phyloP scores from a whole-genome alignment of 2,888 invertebrate species.

The Listrodromus nycthemerus region DNA sequence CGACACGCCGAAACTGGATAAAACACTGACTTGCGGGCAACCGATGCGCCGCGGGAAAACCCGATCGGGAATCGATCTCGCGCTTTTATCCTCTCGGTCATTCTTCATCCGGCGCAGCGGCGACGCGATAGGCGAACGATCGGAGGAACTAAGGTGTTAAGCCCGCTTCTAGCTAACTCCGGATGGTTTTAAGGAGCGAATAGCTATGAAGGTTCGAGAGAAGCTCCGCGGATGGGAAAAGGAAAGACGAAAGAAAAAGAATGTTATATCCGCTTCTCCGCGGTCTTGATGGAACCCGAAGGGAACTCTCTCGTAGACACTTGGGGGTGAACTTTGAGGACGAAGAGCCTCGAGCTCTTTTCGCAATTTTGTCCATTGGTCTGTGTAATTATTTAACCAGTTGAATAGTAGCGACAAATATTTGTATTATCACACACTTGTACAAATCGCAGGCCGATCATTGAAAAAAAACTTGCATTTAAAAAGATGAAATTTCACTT shows the following conservation, averaged over 20 bases:
- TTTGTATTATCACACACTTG: background rate
- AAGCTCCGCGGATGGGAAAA: background rate
- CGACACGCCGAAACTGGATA: conserved; percentile 41
- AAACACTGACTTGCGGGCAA: conserved; percentile 42
- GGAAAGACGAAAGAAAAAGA: conserved; percentile 25
- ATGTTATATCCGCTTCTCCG: conserved; percentile 8
- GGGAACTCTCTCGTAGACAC: background rate
- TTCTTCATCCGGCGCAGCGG: conserved; percentile 68
- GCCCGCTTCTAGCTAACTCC: conserved; percentile 62
- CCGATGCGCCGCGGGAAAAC: conserved; percentile 14
- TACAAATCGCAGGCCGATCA: background rate
- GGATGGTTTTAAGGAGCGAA: conserved; percentile 10
- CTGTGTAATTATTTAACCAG: background rate
- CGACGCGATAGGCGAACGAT: background rate
- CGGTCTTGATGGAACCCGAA: background rate
- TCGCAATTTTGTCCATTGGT: background rate
- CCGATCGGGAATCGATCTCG: conserved; percentile 39
- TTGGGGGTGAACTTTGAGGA: background rate
- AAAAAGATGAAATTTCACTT: background rate
- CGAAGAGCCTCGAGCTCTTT: background rate
- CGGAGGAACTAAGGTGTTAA: conserved; percentile 73
- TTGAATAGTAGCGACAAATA: background rate
- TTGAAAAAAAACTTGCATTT: background rate
- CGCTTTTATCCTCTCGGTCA: conserved; percentile 35
- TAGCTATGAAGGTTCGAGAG: background rate